These are phyloP conservation scores for Antheraea assamensis DNA, from an alignment of 2,888 invertebrate genomes.

Conservation along the genomic window DNA sequence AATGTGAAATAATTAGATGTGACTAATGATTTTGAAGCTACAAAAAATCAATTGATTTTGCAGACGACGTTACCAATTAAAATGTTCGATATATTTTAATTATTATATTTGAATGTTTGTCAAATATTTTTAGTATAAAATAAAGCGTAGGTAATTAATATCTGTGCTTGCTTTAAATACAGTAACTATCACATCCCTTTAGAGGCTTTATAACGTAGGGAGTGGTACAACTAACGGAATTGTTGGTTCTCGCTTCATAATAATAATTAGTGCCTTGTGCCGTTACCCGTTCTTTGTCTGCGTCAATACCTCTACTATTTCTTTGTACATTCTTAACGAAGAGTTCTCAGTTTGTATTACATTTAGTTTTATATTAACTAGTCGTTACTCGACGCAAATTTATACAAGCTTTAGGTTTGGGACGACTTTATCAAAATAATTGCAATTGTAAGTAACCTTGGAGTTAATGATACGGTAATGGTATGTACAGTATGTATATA, in stretches of 20 bases:
- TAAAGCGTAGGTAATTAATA: neutral
- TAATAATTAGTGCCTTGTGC: constrained; percentile 65
- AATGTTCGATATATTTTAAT: neutral
- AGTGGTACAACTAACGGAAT: constrained; percentile 65
- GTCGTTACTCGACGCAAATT: constrained; percentile 33
- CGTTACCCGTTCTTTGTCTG: constrained; percentile 76
- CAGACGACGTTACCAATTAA: neutral
- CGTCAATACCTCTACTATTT: constrained; percentile 65
- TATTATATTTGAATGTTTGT: neutral
- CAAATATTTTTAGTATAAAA: neutral
- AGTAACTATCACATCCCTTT: constrained; percentile 37
- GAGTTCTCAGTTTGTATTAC: constrained; percentile 53
- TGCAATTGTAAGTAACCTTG: neutral
- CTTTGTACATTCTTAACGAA: constrained; percentile 70
- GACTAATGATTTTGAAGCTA: neutral
- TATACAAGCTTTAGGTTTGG: neutral
- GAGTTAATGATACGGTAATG: neutral
- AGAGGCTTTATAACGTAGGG: constrained; percentile 41
- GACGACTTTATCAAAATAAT: constrained; percentile 29
- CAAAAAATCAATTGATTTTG: neutral
- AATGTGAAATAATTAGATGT: constrained; percentile 23
- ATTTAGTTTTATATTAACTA: constrained; percentile 52
- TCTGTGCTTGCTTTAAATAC: constrained; percentile 25
- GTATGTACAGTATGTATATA: neutral
- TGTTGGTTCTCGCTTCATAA: constrained; percentile 70